Conservation (phyloP, 2,113 vertebrate species). For the Paradoxurus hermaphroditus region DNA sequence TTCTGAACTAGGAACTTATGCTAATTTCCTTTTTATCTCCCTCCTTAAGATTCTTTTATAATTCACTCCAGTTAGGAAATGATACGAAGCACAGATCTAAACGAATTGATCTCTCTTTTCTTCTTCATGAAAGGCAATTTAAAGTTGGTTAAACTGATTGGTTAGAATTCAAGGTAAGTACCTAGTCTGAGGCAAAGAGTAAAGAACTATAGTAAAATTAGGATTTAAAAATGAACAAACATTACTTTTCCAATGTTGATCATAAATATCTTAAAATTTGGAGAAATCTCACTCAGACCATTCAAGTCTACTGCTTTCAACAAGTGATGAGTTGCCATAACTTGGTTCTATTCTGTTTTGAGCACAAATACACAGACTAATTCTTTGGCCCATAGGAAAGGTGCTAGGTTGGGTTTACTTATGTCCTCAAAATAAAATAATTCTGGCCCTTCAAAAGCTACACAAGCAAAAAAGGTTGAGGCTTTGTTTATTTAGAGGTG, state of each 20-base stretch:
- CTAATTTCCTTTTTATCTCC: not conserved
- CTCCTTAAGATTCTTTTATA: not conserved
- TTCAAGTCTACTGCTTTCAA: not conserved
- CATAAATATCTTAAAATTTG: not conserved
- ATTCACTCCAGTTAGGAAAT: not conserved
- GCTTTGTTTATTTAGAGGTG: conserved; percentile 14
- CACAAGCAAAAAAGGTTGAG: not conserved
- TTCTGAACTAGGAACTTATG: not conserved
- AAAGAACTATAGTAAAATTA: not conserved
- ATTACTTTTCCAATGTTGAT: not conserved
- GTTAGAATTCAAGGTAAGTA: not conserved
- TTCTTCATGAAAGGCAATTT: not conserved
- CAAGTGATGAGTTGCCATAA: not conserved
- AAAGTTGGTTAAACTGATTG: not conserved
- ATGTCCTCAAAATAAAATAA: conserved; percentile 7
- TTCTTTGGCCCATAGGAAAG: not conserved
- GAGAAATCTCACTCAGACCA: not conserved
- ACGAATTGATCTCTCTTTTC: not conserved
- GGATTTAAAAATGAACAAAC: not conserved
- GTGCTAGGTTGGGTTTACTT: not conserved
- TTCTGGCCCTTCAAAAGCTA: conserved; percentile 7
- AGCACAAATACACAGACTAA: not conserved
- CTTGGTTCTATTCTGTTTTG: not conserved
- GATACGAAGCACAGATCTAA: not conserved
- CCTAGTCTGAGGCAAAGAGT: not conserved